A percentile compares a stretch with the other conserved stretches of the same genome.
Evolutionary conservation across 2,113 vertebrate genomes (phyloP).

Genomic region (Neotragus pygmaeus): DNA sequence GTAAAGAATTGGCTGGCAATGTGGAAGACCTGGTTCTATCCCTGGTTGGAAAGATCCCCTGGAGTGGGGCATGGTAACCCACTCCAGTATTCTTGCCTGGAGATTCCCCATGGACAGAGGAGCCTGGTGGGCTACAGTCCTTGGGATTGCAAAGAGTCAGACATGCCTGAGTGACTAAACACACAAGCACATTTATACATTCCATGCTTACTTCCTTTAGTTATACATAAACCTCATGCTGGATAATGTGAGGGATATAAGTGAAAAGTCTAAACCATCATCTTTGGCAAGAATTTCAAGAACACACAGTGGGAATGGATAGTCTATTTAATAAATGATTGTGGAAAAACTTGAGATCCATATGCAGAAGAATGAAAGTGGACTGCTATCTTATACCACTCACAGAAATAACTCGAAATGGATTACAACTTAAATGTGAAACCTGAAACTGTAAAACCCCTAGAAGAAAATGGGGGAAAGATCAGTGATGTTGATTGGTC

Average conservation of each 20-base stretch:
- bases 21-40: neutral
- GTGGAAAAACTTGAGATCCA: neutral
- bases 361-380: neutral
- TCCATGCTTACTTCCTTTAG: neutral
- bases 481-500: neutral
- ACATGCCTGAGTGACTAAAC: neutral
- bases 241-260: neutral
- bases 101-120: neutral
- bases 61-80: neutral
- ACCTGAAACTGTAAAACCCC: neutral
- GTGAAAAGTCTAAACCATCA: neutral
- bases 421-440: neutral
- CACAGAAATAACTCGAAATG: neutral
- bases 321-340: neutral
- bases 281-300: neutral
- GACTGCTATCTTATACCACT: neutral
- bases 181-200: neutral
- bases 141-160: neutral
- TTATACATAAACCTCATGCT: neutral
- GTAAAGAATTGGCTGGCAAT: neutral
- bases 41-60: neutral
- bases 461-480: neutral
- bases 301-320: neutral
- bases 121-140: neutral
- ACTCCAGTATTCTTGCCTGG: neutral